Conservation (phyloP, 2,797 vertebrate species). For the Pangasius sanitwongsei region DNA sequence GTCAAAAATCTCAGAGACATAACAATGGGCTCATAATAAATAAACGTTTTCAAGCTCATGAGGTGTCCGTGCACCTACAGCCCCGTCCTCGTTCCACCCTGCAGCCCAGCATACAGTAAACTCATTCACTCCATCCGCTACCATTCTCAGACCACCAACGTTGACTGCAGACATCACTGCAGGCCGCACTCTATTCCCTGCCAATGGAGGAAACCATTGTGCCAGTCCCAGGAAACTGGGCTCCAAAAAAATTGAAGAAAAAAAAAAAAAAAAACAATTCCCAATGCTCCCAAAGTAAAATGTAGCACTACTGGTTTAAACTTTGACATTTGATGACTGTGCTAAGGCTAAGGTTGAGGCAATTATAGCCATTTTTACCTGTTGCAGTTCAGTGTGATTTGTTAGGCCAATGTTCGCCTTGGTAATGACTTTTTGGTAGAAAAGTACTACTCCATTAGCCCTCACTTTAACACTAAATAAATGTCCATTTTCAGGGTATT, state of each 20-base stretch:
- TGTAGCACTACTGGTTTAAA: slow-evolving; percentile 51
- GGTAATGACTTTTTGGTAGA: slow-evolving; percentile 46
- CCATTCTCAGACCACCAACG: slow-evolving; percentile 53
- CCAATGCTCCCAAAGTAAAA: slow-evolving; percentile 52
- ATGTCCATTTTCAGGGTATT: slow-evolving; percentile 55
- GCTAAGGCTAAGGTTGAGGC: slow-evolving; percentile 28
- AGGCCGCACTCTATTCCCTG: slow-evolving; percentile 35
- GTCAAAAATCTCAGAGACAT: slow-evolving; percentile 16
- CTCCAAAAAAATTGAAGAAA: slow-evolving; percentile 56
- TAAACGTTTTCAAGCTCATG: slow-evolving; percentile 4
- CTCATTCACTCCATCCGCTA: slow-evolving; percentile 37
- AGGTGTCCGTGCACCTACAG: neutral
- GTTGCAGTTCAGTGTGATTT: slow-evolving; percentile 43
- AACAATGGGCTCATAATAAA: slow-evolving; percentile 36
- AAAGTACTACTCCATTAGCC: slow-evolving; percentile 52
- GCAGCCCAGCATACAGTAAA: slow-evolving; percentile 32
- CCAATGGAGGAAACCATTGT: slow-evolving; percentile 53
- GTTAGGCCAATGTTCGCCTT: slow-evolving; percentile 26
- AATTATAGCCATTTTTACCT: slow-evolving; percentile 40
- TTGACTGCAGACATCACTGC: slow-evolving; percentile 28
- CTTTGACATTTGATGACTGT: neutral
- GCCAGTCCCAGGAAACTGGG: slow-evolving; percentile 60
- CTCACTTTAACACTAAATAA: slow-evolving; percentile 48
- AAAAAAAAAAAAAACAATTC: neutral
- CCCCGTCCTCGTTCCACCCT: slow-evolving; percentile 1